phyloP scores from a whole-genome alignment of 2,888 invertebrate genomes.

The Leptinotarsa juncta region DNA sequence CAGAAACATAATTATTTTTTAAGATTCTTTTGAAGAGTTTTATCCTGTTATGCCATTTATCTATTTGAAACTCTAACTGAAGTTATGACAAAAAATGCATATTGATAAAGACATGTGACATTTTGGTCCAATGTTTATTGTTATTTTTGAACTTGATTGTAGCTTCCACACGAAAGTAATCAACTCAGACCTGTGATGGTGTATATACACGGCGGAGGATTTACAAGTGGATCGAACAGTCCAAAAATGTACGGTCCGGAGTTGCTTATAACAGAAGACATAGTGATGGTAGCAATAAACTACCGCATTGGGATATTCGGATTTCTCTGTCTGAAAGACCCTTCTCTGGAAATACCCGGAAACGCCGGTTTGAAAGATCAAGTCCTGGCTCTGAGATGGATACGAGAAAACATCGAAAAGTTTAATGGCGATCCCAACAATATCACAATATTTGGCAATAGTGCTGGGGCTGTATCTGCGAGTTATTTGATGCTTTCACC shows the following conservation, averaged over 20 bases:
- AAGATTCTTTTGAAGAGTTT: no score
- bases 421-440: slow-evolving; percentile 68
- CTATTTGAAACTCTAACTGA: no score
- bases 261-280: slow-evolving; percentile 65
- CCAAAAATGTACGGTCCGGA: slow-evolving; percentile 61
- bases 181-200: slow-evolving; percentile 62
- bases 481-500: slow-evolving; percentile 10
- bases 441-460: slow-evolving; percentile 68
- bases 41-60: no score
- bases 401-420: slow-evolving; percentile 65
- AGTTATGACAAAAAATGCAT: no score
- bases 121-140: background rate
- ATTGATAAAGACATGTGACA: no score
- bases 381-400: slow-evolving; percentile 67
- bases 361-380: slow-evolving; percentile 69
- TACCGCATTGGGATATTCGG: slow-evolving; percentile 67
- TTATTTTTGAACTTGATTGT: background rate
- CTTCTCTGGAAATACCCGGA: slow-evolving; percentile 65
- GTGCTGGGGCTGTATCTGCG: slow-evolving; percentile 62
- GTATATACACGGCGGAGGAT: slow-evolving; percentile 68
- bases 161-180: slow-evolving; percentile 24
- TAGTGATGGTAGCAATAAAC: slow-evolving; percentile 66
- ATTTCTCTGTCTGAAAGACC: slow-evolving; percentile 66
- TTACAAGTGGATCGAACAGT: slow-evolving; percentile 63
- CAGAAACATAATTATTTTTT: no score